Evolutionary conservation across 2,797 vertebrate genomes (phyloP).

Genomic region (Zenarchopterus dispar): DNA sequence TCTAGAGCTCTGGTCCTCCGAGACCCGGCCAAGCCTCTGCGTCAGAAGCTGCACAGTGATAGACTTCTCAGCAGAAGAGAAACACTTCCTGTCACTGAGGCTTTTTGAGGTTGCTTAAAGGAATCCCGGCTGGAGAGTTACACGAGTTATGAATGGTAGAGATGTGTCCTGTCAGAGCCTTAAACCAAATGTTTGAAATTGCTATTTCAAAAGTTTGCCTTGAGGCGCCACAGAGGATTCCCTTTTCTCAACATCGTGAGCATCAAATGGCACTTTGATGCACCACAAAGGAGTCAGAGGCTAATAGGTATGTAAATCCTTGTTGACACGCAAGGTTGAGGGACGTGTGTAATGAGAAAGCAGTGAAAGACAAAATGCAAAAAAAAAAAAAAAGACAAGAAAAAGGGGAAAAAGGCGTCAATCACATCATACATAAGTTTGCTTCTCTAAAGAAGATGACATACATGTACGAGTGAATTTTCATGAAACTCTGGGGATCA

Average conservation of each 20-base stretch:
- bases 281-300: conserved; percentile 45
- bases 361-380: neutral
- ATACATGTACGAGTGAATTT: neutral
- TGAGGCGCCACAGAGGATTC: conserved; percentile 52
- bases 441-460: neutral
- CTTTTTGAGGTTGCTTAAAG: conserved; percentile 53
- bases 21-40: conserved; percentile 19
- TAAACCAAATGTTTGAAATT: conserved; percentile 71
- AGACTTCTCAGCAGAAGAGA: conserved; percentile 29
- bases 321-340: conserved; percentile 25
- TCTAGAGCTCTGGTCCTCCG: conserved; percentile 25
- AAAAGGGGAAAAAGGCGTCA: too few relatives aligned
- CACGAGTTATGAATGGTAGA: conserved; percentile 34
- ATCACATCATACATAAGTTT: neutral
- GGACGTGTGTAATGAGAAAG: conserved; percentile 1
- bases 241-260: conserved; percentile 34
- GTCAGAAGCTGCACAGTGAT: conserved; percentile 34
- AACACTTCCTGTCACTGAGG: conserved; percentile 41
- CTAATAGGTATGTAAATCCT: conserved; percentile 43
- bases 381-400: neutral
- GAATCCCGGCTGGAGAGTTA: conserved; percentile 28
- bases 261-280: conserved; percentile 43
- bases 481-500: neutral
- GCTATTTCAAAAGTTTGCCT: conserved; percentile 65
- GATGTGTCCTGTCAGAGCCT: conserved; percentile 61